Conservation (phyloP, 37 sponge, comb jelly and placozoan genomes). For the Amphimedon queenslandica region DNA sequence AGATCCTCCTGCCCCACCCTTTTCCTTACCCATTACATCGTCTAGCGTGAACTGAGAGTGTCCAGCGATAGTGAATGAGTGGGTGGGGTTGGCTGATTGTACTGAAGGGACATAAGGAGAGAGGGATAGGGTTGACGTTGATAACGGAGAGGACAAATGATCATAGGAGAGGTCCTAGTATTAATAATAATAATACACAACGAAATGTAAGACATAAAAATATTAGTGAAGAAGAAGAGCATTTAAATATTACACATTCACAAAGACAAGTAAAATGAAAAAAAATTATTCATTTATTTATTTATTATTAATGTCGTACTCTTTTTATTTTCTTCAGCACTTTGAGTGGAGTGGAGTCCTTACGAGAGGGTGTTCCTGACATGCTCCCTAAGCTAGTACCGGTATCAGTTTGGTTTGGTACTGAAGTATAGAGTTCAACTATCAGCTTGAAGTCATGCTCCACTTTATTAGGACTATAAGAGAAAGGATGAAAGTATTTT, state of each 20-base stretch:
- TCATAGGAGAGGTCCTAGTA: neutral
- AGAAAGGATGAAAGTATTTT: neutral
- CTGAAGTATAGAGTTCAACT: conserved; percentile 81
- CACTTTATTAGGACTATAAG: conserved; percentile 55
- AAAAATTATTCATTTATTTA: too few relatives aligned
- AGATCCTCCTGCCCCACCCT: too few relatives aligned
- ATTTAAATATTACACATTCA: too few relatives aligned
- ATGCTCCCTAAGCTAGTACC: too few relatives aligned
- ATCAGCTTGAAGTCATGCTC: conserved; percentile 67
- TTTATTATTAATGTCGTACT: conserved; percentile 32
- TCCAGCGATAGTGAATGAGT: conserved; percentile 65
- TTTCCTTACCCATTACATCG: conserved; percentile 24
- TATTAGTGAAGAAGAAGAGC: too few relatives aligned
- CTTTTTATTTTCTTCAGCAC: conserved; percentile 68
- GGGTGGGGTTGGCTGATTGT: conserved; percentile 33
- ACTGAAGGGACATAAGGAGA: conserved; percentile 12
- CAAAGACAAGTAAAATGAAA: too few relatives aligned
- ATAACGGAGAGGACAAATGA: neutral
- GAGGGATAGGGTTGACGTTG: conserved; percentile 12
- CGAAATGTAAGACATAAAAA: neutral
- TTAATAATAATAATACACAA: neutral
- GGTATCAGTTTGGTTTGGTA: conserved; percentile 37
- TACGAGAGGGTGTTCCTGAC: conserved; percentile 12
- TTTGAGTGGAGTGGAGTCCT: conserved; percentile 68
- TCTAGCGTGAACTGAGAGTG: conserved; percentile 59